phyloP scores from a whole-genome alignment of 2,113 vertebrate genomes.

The Ploceus nigricollis region DNA sequence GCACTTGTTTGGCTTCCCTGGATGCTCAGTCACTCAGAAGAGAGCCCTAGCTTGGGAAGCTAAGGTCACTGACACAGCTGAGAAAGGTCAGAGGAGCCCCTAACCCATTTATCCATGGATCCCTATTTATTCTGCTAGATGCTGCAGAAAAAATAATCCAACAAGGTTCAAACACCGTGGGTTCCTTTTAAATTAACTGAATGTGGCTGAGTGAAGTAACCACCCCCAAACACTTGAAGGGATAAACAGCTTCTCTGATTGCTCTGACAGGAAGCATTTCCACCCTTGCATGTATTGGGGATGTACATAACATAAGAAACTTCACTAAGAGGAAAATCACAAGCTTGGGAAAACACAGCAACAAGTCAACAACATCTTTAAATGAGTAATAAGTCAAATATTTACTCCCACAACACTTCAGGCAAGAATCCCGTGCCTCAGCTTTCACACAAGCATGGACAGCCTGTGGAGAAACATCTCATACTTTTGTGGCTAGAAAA shows the following conservation, averaged over 20 bases:
- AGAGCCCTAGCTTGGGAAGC: neutral
- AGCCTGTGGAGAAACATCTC: slow-evolving; percentile 9
- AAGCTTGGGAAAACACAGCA: slow-evolving; percentile 39
- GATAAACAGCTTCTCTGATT: neutral
- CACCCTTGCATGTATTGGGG: neutral
- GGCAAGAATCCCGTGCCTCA: slow-evolving; percentile 20
- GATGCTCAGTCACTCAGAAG: neutral
- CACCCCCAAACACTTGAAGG: neutral
- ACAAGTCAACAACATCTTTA: slow-evolving; percentile 43
- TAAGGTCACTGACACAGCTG: neutral
- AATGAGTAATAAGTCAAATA: slow-evolving; percentile 50
- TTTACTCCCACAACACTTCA: slow-evolving; percentile 39
- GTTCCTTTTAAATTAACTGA: neutral
- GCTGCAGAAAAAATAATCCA: neutral
- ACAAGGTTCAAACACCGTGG: neutral
- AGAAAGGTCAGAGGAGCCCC: neutral
- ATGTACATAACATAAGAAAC: neutral
- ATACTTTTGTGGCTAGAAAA: neutral
- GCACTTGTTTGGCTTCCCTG: neutral
- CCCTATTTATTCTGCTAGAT: neutral
- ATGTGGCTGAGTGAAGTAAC: neutral
- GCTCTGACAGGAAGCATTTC: slow-evolving; percentile 18
- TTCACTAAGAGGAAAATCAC: slow-evolving; percentile 30
- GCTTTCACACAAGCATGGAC: slow-evolving; percentile 31
- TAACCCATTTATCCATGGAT: neutral